Percentiles rank a stretch among this genome's conserved stretches.
phyloP scores from a whole-genome alignment of 2,113 vertebrate species.

The Calidris pygmaea region DNA sequence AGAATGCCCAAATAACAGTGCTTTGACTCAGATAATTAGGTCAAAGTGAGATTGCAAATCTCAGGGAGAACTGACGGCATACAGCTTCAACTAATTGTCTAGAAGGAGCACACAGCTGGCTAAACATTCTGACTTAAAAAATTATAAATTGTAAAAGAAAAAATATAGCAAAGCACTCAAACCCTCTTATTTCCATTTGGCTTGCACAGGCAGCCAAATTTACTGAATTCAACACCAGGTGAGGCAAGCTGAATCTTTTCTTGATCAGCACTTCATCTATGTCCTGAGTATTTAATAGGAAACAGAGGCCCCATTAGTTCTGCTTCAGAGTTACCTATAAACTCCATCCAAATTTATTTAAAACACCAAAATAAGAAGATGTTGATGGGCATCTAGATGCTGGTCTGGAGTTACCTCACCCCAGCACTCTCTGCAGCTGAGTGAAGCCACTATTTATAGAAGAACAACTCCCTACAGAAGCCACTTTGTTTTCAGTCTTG shows the following conservation, averaged over 20 bases:
- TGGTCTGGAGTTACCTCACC: not conserved
- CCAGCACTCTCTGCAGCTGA: not conserved
- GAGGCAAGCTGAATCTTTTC: not conserved
- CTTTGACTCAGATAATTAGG: not conserved
- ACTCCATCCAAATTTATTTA: not conserved
- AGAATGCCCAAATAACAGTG: not conserved
- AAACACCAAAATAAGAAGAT: not conserved
- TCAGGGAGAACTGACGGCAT: not conserved
- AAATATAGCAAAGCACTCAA: not conserved
- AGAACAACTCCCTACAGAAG: not conserved
- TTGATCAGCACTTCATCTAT: not conserved
- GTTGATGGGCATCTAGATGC: not conserved
- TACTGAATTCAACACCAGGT: not conserved
- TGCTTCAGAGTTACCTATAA: not conserved
- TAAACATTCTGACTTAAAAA: not conserved
- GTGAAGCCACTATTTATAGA: not conserved
- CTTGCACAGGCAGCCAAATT: not conserved
- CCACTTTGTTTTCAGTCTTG: not conserved
- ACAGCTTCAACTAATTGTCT: not conserved
- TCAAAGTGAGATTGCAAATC: not conserved
- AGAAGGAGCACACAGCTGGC: not conserved
- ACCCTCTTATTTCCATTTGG: not conserved
- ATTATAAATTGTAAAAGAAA: not conserved
- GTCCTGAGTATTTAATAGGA: not conserved
- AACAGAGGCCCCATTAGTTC: not conserved